phyloP scores from a whole-genome alignment of 2,888 invertebrate species.

The Nycteola revayana region DNA sequence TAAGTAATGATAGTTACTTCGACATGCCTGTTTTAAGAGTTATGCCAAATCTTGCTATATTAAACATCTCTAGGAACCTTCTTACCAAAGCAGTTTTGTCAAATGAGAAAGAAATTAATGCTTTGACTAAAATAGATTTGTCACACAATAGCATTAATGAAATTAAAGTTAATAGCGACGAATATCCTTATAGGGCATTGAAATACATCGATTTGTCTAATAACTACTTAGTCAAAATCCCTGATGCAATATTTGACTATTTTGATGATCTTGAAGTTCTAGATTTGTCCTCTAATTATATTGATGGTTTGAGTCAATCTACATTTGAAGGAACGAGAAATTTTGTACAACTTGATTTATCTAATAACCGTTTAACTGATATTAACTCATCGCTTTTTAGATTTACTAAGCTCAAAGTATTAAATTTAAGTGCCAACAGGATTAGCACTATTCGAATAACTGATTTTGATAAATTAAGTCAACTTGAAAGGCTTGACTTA shows the following conservation, averaged over 20 bases:
- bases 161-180: conserved; percentile 25
- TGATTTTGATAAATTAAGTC: conserved; percentile 45
- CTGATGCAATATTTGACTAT: conserved; percentile 43
- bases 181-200: conserved; percentile 32
- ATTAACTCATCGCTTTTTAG: conserved; percentile 51
- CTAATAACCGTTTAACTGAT: conserved; percentile 46
- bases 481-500: conserved; percentile 42
- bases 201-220: conserved; percentile 47
- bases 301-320: conserved; percentile 36
- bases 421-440: conserved; percentile 49
- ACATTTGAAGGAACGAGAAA: conserved; percentile 55
- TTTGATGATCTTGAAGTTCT: conserved; percentile 41
- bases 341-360: conserved; percentile 44
- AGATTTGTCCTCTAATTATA: conserved; percentile 54
- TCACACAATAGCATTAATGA: conserved; percentile 50
- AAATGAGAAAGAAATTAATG: conserved; percentile 30
- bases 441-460: conserved; percentile 34
- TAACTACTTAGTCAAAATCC: conserved; percentile 44
- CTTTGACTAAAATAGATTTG: conserved; percentile 44
- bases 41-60: conserved; percentile 37
- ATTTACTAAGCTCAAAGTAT: conserved; percentile 41
- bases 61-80: conserved; percentile 47
- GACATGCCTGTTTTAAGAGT: conserved; percentile 27
- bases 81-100: conserved; percentile 41
- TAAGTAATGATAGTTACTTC: conserved; percentile 38